A percentile compares a stretch with the other conserved stretches of the same genome.
Evolutionary conservation across 37 sponge, comb jelly and placozoan species (phyloP).

Genomic region (Amphimedon queenslandica): DNA sequence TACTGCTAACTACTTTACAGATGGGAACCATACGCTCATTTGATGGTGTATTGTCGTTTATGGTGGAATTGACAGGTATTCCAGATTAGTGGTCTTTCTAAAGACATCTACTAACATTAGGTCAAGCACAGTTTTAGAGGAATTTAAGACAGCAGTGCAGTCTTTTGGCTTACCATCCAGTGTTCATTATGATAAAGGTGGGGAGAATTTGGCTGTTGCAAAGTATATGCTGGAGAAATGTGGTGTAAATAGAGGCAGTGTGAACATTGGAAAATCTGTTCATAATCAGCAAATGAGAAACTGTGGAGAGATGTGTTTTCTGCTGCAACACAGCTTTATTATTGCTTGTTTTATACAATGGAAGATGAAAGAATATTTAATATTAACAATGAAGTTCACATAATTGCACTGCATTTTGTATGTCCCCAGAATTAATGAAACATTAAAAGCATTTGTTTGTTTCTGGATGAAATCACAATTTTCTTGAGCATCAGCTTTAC

Average conservation of each 20-base stretch:
- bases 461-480: too few relatives aligned
- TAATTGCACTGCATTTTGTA: conserved; percentile 44
- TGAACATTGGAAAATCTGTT: conserved; percentile 39
- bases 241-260: conserved; percentile 12
- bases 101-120: conserved; percentile 24
- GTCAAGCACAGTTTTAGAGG: conserved; percentile 26
- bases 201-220: conserved; percentile 43
- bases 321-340: conserved; percentile 7
- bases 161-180: conserved; percentile 33
- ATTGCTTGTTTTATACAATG: conserved; percentile 24
- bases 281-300: conserved; percentile 55
- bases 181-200: conserved; percentile 46
- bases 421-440: too few relatives aligned
- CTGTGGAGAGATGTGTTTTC: conserved; percentile 40
- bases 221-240: conserved; percentile 45
- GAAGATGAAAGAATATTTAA: conserved; percentile 16
- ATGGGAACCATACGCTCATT: too few relatives aligned
- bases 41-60: conserved; percentile 55
- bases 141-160: conserved; percentile 16
- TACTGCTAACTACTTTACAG: too few relatives aligned
- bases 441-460: too few relatives aligned
- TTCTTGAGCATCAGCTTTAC: too few relatives aligned
- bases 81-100: conserved; percentile 16
- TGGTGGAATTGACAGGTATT: conserved; percentile 47
- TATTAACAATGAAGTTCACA: not conserved